These are phyloP conservation scores for Semaprochilodus insignis DNA, from an alignment of 2,797 vertebrate species.

Conservation along the genomic window DNA sequence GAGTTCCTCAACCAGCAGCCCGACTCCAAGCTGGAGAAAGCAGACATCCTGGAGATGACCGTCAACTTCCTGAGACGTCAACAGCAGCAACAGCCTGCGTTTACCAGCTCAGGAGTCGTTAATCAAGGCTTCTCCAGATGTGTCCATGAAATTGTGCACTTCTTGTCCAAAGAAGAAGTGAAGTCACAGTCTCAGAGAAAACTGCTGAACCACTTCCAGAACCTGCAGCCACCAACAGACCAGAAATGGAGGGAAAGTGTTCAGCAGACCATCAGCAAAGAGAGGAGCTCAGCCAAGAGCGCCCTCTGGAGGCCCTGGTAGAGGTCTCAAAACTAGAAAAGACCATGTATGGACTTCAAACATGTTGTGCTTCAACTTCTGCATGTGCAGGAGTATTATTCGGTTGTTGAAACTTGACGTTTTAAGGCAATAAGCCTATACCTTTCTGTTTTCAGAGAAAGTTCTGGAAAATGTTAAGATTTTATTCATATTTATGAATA, in stretches of 20 bases:
- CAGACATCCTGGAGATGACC: slow-evolving; percentile 73
- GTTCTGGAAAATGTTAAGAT: neutral
- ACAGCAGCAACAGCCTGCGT: slow-evolving; percentile 49
- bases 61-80: slow-evolving; percentile 69
- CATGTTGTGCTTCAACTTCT: neutral
- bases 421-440: neutral
- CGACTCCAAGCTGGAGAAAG: slow-evolving; percentile 78
- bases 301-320: slow-evolving; percentile 63
- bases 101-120: slow-evolving; percentile 37
- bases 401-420: neutral
- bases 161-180: slow-evolving; percentile 65
- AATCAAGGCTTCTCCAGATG: slow-evolving; percentile 51
- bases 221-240: slow-evolving; percentile 47
- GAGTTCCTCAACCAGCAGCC: slow-evolving; percentile 74
- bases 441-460: slow-evolving; percentile 6
- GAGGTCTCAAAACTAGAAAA: neutral
- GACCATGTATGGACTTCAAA: slow-evolving; percentile 39
- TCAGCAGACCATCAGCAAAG: slow-evolving; percentile 47
- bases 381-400: neutral
- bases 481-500: no score
- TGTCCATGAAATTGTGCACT: slow-evolving; percentile 60
- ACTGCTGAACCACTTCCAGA: slow-evolving; percentile 62
- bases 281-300: slow-evolving; percentile 19
- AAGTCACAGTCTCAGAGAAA: slow-evolving; percentile 53
- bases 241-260: slow-evolving; percentile 27